Evolutionary conservation across 2,888 invertebrate species (phyloP).

Genomic region (Mesorhabditis sp.): DNA sequence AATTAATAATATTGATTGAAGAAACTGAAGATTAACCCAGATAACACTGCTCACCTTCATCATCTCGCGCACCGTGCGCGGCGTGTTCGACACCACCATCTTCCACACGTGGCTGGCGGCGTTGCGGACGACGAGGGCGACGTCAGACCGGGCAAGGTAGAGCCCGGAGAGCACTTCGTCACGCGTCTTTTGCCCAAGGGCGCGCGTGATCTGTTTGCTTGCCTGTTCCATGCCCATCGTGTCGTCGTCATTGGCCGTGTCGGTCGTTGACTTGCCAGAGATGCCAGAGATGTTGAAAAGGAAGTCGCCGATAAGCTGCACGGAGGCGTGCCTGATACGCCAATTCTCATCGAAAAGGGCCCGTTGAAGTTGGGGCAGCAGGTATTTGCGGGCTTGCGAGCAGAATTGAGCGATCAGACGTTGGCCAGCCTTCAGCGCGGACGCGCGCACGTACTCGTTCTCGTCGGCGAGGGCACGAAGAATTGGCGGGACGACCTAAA

Average conservation of each 20-base stretch:
- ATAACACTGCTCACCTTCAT: conserved; percentile 70
- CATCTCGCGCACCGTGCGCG: conserved; percentile 89
- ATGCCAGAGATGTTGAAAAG: conserved; percentile 87
- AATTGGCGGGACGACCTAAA: conserved; percentile 83
- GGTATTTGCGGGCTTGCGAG: conserved; percentile 67
- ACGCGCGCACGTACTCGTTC: conserved; percentile 95
- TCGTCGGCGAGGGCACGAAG: conserved; percentile 95
- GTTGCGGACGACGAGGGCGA: conserved; percentile 91
- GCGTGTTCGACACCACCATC: conserved; percentile 95
- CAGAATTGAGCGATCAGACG: conserved; percentile 92
- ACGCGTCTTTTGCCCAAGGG: conserved; percentile 81
- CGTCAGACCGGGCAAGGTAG: conserved; percentile 88
- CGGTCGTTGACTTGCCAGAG: conserved; percentile 97
- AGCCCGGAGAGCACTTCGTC: conserved; percentile 88
- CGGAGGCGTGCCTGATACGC: conserved; percentile 87
- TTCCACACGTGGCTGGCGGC: conserved; percentile 99
- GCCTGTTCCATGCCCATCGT: conserved; percentile 97
- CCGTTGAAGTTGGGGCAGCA: conserved; percentile 79
- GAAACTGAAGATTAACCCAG: background rate
- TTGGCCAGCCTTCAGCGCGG: conserved; percentile 91
- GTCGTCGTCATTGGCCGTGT: conserved; percentile 92
- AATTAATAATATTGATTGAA: too few species aligned
- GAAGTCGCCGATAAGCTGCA: conserved; percentile 89
- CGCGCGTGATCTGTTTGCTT: conserved; percentile 81
- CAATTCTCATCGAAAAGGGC: conserved; percentile 97